Evolutionary conservation across 2,797 vertebrate genomes (phyloP), one percentile per base, ranked within the genome.

Genomic region (Spatula clypeata): DNA sequence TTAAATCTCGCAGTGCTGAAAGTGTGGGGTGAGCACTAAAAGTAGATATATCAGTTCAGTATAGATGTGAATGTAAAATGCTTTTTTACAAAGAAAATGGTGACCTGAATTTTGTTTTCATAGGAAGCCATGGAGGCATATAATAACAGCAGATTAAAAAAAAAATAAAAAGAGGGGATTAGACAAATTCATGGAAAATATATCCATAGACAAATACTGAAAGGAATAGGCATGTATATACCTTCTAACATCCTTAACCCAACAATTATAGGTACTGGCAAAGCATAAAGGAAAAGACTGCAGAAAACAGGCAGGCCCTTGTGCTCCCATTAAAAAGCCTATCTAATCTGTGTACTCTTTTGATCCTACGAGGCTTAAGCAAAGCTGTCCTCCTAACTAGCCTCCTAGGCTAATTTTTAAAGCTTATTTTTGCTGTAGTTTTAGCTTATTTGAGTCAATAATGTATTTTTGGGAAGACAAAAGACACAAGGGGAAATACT

Each of bases 401-500:
- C 45, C 45, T 47, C 23, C 45, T 4, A 26, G 12, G 23, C 16
- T 77, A 47, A 82, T 13, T 26, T 69, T 64, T 18, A 13, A 34
- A 58, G 29, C 1, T 1, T 36, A 20, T 26, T 26, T 60, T 79
- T 51, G 21, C 5, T 15, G 29, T 21, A 74, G 1, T 19, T 21
- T 54, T 20, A 86, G 8, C 69, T 86, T 83, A 40, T 17, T 13
- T 57, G 40, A 53, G 17, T 58, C 45, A 77, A 6, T 51, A 69
- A 69, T 11, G 4, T 19, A 51, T 74, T 89, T 92, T 84, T 62
- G 24, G 81, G 88, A 57, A 20, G 75, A 86, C 67, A 8, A 71
- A 69, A 24, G 20, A 4, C 16, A 90, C 34, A 44, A 21, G 32
- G 18, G 20, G 69, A 92, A 34, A 7, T 65, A 45, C 6, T 73